Percentiles rank a stretch among this genome's conserved stretches.
Evolutionary conservation across 2,113 vertebrate genomes (phyloP).

Genomic region (Colaptes auratus): DNA sequence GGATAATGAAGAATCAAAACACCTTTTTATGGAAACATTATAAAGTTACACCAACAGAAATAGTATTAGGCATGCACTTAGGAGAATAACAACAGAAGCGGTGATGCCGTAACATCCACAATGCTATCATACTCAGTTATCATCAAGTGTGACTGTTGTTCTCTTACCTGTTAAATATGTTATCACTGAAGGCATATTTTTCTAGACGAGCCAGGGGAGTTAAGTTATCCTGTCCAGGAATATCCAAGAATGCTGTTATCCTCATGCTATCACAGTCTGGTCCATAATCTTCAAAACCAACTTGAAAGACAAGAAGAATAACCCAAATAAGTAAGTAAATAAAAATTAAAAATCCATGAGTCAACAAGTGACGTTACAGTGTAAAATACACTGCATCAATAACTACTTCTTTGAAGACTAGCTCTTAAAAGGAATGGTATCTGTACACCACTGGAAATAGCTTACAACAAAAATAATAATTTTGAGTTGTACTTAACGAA

Average conservation of each 20-base stretch:
- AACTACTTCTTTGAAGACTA: background rate
- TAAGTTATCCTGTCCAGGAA: slow-evolving; percentile 86
- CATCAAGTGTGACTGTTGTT: background rate
- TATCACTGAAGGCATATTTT: slow-evolving; percentile 91
- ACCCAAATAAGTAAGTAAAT: background rate
- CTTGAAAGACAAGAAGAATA: slow-evolving; percentile 49
- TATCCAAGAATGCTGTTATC: slow-evolving; percentile 87
- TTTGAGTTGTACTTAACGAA: background rate
- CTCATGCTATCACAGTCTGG: slow-evolving; percentile 87
- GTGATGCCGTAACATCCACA: background rate
- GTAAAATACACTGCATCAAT: background rate
- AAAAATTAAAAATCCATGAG: background rate
- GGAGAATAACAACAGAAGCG: background rate
- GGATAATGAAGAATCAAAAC: background rate
- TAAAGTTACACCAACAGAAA: background rate
- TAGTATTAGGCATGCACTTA: background rate
- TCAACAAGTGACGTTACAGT: background rate
- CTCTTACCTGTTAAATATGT: slow-evolving; percentile 88
- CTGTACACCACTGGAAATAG: background rate
- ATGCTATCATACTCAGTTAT: background rate
- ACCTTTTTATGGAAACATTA: background rate
- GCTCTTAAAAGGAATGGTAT: background rate
- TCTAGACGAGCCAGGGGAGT: slow-evolving; percentile 85
- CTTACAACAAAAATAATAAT: background rate
- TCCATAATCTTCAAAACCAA: slow-evolving; percentile 91